These are phyloP conservation scores for Cheirogaleus medius DNA, from an alignment of 2,113 vertebrate genomes.

Conservation along the genomic window DNA sequence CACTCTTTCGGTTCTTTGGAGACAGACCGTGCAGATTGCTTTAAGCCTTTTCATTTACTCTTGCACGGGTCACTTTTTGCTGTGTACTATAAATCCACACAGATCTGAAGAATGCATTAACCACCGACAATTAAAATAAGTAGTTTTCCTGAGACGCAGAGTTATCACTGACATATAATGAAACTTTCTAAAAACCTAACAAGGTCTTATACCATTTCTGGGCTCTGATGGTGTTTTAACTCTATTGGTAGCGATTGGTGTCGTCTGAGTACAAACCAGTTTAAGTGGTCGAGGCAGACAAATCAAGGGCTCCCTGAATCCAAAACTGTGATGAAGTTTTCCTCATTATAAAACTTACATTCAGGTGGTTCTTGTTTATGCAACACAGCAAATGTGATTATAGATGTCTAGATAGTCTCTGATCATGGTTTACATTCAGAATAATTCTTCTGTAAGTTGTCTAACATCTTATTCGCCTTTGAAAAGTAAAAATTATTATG, in stretches of 20 bases:
- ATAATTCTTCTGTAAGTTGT: not conserved
- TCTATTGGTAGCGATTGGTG: not conserved
- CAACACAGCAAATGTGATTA: not conserved
- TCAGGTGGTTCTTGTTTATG: not conserved
- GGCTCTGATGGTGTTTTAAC: constrained; percentile 5
- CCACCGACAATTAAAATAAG: constrained; percentile 44
- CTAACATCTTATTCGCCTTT: not conserved
- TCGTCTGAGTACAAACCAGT: not conserved
- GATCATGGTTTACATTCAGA: not conserved
- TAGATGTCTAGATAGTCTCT: not conserved
- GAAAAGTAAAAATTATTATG: not conserved
- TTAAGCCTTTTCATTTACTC: constrained; percentile 64
- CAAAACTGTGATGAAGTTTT: not conserved
- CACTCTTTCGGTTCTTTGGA: not conserved
- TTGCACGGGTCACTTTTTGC: not conserved
- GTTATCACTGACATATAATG: constrained; percentile 51
- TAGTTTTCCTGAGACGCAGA: constrained; percentile 55
- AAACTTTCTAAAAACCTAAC: constrained; percentile 57
- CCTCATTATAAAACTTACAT: not conserved
- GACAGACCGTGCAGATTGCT: not conserved
- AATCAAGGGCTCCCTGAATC: rapidly evolving
- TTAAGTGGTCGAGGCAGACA: not conserved
- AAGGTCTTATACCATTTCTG: constrained; percentile 28
- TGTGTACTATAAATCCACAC: not conserved
- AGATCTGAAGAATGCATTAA: constrained; percentile 64